phyloP scores from a whole-genome alignment of 2,113 vertebrate genomes.

The Zingel zingel region DNA sequence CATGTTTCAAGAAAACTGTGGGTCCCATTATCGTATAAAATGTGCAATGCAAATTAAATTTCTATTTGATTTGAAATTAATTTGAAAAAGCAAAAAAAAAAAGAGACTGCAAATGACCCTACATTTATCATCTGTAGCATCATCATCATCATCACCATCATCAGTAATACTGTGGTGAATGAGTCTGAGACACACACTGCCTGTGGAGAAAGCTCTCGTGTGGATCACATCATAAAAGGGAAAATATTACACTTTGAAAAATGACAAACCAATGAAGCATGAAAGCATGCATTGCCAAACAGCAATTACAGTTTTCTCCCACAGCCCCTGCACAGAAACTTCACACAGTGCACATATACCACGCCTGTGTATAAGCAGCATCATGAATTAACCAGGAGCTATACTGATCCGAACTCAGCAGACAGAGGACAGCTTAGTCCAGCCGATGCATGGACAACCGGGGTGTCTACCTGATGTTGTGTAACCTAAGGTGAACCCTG shows the following conservation, averaged over 20 bases:
- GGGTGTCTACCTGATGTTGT: constrained; percentile 16
- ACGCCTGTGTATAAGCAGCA: constrained; percentile 27
- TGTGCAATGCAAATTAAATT: neutral
- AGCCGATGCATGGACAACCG: neutral
- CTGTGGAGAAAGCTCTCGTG: constrained; percentile 63
- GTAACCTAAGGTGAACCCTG: constrained; percentile 27
- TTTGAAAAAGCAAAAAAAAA: neutral
- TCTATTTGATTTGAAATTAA: neutral
- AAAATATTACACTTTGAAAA: constrained; percentile 75
- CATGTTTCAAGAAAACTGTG: neutral
- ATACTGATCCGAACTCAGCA: constrained; percentile 16
- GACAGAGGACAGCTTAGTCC: constrained; percentile 5
- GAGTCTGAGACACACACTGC: constrained; percentile 56
- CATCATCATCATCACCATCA: constrained; percentile 19
- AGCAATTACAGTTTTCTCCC: constrained; percentile 70
- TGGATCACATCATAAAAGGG: constrained; percentile 67
- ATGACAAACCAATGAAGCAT: constrained; percentile 78
- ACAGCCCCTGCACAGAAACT: constrained; percentile 66
- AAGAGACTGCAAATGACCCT: constrained; percentile 4
- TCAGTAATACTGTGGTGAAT: constrained; percentile 50
- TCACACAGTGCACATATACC: constrained; percentile 48
- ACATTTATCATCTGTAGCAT: constrained; percentile 19
- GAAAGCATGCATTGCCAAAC: constrained; percentile 75
- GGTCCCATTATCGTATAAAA: neutral
- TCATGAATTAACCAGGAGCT: constrained; percentile 54